Conservation (phyloP, 1,140 invertebrate genomes). For the Anastatus disparis region DNA sequence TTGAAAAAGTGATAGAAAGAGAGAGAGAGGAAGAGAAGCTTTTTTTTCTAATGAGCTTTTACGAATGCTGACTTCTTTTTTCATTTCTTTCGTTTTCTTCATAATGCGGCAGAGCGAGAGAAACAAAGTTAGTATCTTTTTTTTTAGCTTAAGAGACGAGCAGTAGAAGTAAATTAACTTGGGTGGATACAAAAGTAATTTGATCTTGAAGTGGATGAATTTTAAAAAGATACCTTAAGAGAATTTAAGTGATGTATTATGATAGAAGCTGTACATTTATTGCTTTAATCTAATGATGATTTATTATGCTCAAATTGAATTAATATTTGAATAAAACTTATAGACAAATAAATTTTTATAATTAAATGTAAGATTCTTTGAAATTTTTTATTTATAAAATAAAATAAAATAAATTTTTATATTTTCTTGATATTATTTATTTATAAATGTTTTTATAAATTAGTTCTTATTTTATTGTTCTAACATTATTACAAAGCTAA, state of each 20-base stretch:
- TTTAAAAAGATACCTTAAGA: constrained; percentile 2
- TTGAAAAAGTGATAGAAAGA: no score
- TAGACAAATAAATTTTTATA: no score
- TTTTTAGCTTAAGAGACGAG: no score
- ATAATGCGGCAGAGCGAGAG: no score
- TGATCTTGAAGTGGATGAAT: constrained; percentile 19
- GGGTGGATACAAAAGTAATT: background rate
- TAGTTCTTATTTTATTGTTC: background rate
- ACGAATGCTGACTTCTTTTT: background rate
- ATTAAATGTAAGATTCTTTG: background rate
- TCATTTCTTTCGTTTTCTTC: background rate
- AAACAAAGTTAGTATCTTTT: no score
- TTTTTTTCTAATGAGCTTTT: constrained; percentile 11
- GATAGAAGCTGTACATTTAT: no score
- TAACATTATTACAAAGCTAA: no score
- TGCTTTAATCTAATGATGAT: background rate
- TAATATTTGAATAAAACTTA: no score
- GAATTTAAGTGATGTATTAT: background rate
- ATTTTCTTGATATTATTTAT: no score
- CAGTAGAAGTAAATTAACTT: constrained; percentile 27
- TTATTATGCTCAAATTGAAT: no score
- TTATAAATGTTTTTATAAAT: background rate
- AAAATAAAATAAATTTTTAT: background rate
- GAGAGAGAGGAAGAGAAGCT: no score
- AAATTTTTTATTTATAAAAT: background rate